These are phyloP conservation scores for Malurus leucopterus DNA, from an alignment of 2,797 vertebrate genomes.

Conservation along the genomic window DNA sequence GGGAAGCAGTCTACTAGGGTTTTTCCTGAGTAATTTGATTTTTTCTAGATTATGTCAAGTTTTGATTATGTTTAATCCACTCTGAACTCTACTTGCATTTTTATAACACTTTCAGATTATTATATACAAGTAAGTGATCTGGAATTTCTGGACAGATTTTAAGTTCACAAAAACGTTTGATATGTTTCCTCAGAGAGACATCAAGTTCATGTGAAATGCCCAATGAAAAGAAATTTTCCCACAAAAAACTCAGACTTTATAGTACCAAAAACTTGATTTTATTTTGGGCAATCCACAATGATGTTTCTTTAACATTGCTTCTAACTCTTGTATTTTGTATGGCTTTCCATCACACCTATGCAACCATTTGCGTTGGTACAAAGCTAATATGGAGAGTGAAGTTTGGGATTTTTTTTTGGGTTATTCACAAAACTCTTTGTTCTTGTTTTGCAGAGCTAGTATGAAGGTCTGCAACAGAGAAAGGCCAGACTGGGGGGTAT, in stretches of 20 bases:
- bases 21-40: neutral
- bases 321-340: neutral
- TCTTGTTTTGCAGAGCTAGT: neutral
- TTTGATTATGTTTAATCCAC: neutral
- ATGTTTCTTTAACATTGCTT: neutral
- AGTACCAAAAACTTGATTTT: neutral
- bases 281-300: neutral
- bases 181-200: neutral
- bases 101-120: neutral
- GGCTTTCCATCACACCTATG: neutral
- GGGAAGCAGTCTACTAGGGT: fast-evolving
- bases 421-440: neutral
- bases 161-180: neutral
- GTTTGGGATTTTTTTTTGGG: fast-evolving
- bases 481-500: neutral
- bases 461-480: neutral
- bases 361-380: neutral
- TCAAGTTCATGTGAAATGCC: neutral
- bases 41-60: fast-evolving
- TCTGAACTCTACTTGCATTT: neutral
- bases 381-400: fast-evolving
- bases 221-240: neutral
- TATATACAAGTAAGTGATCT: neutral
- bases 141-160: neutral
- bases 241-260: neutral